A percentile compares a stretch with the other conserved stretches of the same genome.
phyloP scores from a whole-genome alignment of 2,888 invertebrate species.

The Luffia ferchaultella region DNA sequence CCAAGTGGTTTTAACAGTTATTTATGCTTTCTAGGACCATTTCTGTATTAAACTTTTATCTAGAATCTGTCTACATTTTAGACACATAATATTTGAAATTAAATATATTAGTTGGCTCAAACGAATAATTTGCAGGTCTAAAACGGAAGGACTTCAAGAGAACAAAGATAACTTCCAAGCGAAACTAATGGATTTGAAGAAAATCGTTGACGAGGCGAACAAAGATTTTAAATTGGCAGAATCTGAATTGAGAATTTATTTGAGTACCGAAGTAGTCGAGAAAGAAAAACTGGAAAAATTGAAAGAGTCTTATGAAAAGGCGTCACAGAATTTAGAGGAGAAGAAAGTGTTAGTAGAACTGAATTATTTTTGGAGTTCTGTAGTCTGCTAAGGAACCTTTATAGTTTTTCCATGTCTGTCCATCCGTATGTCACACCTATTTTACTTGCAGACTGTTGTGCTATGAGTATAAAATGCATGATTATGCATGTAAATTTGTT shows the following conservation, averaged over 20 bases:
- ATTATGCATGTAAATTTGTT: no score
- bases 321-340: constrained; percentile 52
- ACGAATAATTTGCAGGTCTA: constrained; percentile 51
- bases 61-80: no score
- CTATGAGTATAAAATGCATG: no score
- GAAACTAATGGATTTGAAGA: constrained; percentile 73
- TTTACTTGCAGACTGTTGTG: no score
- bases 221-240: constrained; percentile 67
- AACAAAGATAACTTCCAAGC: constrained; percentile 74
- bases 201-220: constrained; percentile 75
- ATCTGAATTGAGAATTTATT: constrained; percentile 81
- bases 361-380: neutral
- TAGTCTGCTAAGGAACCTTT: no score
- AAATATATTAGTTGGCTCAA: no score
- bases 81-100: no score
- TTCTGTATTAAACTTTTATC: no score
- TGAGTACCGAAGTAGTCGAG: constrained; percentile 69
- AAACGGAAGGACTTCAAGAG: constrained; percentile 75
- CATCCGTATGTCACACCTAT: no score
- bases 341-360: constrained; percentile 28
- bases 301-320: constrained; percentile 49
- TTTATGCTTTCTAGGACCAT: no score
- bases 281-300: constrained; percentile 70
- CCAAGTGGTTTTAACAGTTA: no score
- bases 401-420: no score